Evolutionary conservation across 2,888 invertebrate genomes (phyloP).

Genomic region (Salticus scenicus): DNA sequence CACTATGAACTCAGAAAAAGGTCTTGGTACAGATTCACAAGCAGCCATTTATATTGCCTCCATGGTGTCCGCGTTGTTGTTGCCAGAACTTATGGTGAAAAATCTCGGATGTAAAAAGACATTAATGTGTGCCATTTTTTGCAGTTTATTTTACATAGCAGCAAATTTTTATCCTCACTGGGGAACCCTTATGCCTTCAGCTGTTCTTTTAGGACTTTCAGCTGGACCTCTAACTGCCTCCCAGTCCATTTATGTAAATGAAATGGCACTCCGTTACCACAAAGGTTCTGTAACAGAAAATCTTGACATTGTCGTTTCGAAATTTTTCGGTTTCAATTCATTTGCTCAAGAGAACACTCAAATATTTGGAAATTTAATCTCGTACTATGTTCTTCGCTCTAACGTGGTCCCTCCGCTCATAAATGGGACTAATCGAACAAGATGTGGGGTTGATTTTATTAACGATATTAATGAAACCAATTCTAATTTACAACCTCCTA

Average conservation of each 20-base stretch:
- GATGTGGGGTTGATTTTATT: conserved; percentile 40
- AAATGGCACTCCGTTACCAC: conserved; percentile 60
- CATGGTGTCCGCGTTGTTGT: conserved; percentile 96
- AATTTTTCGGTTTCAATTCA: conserved; percentile 67
- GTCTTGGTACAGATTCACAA: conserved; percentile 91
- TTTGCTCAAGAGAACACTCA: conserved; percentile 62
- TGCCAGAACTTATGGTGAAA: conserved; percentile 80
- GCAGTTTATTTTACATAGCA: conserved; percentile 64
- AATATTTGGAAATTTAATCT: conserved; percentile 67
- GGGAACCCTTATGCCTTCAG: conserved; percentile 53
- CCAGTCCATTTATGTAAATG: conserved; percentile 62
- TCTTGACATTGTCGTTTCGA: conserved; percentile 53
- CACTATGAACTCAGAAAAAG: conserved; percentile 78
- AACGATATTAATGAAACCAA: conserved; percentile 16
- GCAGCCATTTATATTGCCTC: conserved; percentile 87
- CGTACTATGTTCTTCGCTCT: conserved; percentile 52
- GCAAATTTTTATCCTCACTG: conserved; percentile 65
- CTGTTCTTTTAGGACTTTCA: conserved; percentile 65
- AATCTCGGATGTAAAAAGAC: conserved; percentile 67
- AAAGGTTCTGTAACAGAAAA: conserved; percentile 19
- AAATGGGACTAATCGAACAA: conserved; percentile 14
- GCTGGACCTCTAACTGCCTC: conserved; percentile 69
- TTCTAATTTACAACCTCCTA: conserved; percentile 44
- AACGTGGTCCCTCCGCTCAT: conserved; percentile 26
- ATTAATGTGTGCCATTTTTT: conserved; percentile 49